Conservation (phyloP, 1,140 invertebrate genomes). For the Latrodectus geometricus region DNA sequence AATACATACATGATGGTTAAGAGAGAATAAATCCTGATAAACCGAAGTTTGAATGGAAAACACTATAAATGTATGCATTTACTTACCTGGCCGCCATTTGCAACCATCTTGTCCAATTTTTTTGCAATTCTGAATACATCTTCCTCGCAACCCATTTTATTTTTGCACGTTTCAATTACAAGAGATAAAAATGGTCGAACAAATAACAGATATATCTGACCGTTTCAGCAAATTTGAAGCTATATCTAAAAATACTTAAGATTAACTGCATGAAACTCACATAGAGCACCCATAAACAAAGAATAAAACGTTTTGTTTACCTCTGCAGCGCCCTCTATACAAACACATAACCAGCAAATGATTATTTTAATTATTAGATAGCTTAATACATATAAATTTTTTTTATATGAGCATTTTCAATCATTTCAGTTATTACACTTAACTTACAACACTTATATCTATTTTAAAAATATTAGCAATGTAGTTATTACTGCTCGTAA, state of each 20-base stretch:
- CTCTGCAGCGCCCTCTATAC: neutral
- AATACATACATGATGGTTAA: no score
- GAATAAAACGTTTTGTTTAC: conserved; percentile 1
- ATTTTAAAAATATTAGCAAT: no score
- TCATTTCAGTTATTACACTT: no score
- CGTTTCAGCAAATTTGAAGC: neutral
- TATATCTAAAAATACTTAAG: neutral
- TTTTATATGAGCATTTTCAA: no score
- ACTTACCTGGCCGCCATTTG: conserved; percentile 83
- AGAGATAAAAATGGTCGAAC: no score
- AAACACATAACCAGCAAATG: no score
- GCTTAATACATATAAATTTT: no score
- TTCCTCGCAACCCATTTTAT: conserved; percentile 86
- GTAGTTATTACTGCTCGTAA: no score
- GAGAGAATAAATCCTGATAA: no score
- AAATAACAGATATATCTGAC: neutral
- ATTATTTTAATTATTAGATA: no score
- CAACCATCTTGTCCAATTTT: conserved; percentile 93
- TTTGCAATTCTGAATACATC: conserved; percentile 94
- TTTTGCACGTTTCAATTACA: neutral
- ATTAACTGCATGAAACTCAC: neutral
- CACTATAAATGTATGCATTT: conserved; percentile 4
- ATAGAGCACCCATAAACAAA: neutral
- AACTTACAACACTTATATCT: no score
- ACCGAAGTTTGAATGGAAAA: no score